A percentile compares a stretch with the other conserved stretches of the same genome.
Conservation (phyloP, 1,140 invertebrate genomes). For the Nilaparvata lugens region DNA sequence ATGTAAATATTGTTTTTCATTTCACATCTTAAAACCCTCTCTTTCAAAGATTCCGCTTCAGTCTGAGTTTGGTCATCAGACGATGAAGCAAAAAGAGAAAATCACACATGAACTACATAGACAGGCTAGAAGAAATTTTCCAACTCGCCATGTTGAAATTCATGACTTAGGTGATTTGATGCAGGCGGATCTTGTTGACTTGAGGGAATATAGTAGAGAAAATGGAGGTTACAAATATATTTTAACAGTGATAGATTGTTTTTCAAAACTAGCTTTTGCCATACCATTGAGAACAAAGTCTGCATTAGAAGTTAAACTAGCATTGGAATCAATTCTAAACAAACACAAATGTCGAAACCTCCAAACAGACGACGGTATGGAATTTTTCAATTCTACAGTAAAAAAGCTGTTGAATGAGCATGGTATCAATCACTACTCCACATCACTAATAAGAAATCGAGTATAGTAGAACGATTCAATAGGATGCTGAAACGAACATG, state of each 20-base stretch:
- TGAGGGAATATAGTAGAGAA: constrained; percentile 27
- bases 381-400: constrained; percentile 38
- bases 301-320: constrained; percentile 26
- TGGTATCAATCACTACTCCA: too few relatives aligned
- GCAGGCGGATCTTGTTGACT: constrained; percentile 25
- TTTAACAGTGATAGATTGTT: constrained; percentile 38
- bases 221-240: constrained; percentile 38
- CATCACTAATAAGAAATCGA: too few relatives aligned
- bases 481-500: too few relatives aligned
- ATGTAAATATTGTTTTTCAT: too few relatives aligned
- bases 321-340: constrained; percentile 25
- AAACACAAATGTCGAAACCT: constrained; percentile 28
- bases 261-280: constrained; percentile 39
- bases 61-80: too few relatives aligned
- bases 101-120: constrained; percentile 20
- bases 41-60: too few relatives aligned
- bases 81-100: constrained; percentile 13
- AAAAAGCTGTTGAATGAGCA: too few relatives aligned
- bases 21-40: too few relatives aligned
- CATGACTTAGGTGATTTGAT: constrained; percentile 19
- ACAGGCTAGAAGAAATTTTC: too few relatives aligned
- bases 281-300: constrained; percentile 38
- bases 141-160: constrained; percentile 10
- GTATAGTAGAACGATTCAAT: too few relatives aligned
- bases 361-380: constrained; percentile 37